Percentiles rank a stretch among this genome's conserved stretches.
Evolutionary conservation across 2,113 vertebrate species (phyloP).

Genomic region (Pelusios castaneus): DNA sequence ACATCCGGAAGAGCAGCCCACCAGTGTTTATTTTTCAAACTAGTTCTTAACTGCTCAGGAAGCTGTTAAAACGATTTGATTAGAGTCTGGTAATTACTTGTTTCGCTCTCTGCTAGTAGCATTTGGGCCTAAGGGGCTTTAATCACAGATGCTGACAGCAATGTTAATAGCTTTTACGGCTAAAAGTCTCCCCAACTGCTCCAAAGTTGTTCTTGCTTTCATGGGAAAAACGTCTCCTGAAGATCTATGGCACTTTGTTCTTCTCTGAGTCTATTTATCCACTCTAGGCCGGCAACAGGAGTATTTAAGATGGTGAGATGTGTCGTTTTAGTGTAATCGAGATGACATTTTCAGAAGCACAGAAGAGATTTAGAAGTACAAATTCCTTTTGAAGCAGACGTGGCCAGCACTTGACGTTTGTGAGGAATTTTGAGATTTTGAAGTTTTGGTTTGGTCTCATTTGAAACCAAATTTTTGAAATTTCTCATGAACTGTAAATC

Average conservation of each 20-base stretch:
- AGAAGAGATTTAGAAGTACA: neutral
- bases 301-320: neutral
- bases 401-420: too few species aligned
- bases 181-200: neutral
- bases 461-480: too few species aligned
- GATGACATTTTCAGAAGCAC: neutral
- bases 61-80: neutral
- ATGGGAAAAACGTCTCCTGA: neutral
- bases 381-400: too few species aligned
- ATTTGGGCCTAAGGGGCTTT: neutral
- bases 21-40: neutral
- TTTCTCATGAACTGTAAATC: too few species aligned
- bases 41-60: neutral
- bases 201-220: neutral
- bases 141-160: neutral
- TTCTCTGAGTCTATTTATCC: neutral
- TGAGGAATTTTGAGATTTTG: too few species aligned
- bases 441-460: too few species aligned
- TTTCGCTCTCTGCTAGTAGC: neutral
- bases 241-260: neutral
- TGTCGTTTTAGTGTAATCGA: neutral
- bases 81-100: neutral
- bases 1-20: too few species aligned
- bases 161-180: neutral
- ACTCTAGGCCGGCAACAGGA: neutral